Base-by-base conservation (phyloP, 1,140 invertebrate species). In the Bombus huntii region DNA sequence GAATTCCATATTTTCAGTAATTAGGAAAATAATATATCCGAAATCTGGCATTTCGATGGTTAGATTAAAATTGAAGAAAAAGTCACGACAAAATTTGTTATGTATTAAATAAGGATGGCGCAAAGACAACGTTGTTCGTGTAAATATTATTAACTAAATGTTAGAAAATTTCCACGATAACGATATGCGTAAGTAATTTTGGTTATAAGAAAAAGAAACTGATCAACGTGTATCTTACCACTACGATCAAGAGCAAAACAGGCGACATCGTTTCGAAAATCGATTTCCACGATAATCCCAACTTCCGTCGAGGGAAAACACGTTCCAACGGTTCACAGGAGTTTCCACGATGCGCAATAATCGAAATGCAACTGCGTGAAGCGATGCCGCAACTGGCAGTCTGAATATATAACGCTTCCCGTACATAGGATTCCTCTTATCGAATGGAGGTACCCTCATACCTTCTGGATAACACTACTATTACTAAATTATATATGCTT, bases 361-460 rank as follows among this genome's bases (percentile, higher is more conserved):
- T 53, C 44, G 31, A 71, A 62, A 47, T 78, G 53, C 77, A 73
- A 62, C 66, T 31, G 57, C 28, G 34, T 73, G 57, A 47, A 72
- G 28, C 62, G 22, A n/a, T 39, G 34, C n/a, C 53, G 74, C 31
- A 12, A 53, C 75, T 22, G 13, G 2, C 5, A 65, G 25, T 10
- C 22, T 22, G 47, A 76, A 79, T 84, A 81, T 85, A 81, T 85
- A 81, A 2, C 71, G 25, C 25, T 85, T 73, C 77, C 25, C 74
- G 25, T 44, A 28, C 44, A 31, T 34, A 44, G 13, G 5, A n/a
- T 31, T 15, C 62, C n/a, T 37, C 37, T 87, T 92, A 93, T 93
- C 92, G 34, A 66, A 93, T 93, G 80, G 74, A 86, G 92, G 92
- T 85, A 86, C 92, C 92, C 90, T 85, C 89, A 93, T 93, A 62